phyloP scores from a whole-genome alignment of 2,797 vertebrate species.

The Squalus acanthias region DNA sequence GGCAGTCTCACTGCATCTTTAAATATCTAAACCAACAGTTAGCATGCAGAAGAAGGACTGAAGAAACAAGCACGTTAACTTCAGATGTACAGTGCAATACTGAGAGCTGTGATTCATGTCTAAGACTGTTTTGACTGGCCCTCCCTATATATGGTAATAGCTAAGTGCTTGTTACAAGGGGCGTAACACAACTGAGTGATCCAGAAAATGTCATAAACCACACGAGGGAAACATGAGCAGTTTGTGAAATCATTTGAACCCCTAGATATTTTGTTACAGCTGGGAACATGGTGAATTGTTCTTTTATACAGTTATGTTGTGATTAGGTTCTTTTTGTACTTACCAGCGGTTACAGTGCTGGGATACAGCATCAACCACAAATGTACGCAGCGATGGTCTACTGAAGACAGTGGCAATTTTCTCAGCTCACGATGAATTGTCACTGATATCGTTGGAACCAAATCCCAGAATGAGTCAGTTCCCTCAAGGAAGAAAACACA shows the following conservation, averaged over 20 bases:
- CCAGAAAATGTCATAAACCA: conserved; percentile 8
- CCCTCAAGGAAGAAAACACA: background rate
- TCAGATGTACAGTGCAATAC: conserved; percentile 1
- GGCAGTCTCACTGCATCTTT: background rate
- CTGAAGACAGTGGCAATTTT: background rate
- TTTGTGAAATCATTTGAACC: background rate
- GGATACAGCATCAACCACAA: background rate
- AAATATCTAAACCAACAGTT: background rate
- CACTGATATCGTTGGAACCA: background rate
- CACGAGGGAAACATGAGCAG: background rate
- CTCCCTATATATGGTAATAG: background rate
- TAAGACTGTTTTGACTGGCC: background rate
- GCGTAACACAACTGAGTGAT: background rate
- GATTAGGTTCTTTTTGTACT: background rate
- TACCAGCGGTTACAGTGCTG: background rate
- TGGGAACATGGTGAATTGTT: background rate
- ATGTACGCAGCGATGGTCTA: background rate
- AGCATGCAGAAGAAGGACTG: background rate
- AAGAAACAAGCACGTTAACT: background rate
- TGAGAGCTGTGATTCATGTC: conserved; percentile 5
- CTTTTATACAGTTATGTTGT: background rate
- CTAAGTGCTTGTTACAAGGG: background rate
- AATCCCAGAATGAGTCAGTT: background rate
- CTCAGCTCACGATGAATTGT: background rate
- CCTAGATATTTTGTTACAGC: background rate